These are phyloP conservation scores for Acanthosepion esculentum DNA, from an alignment of 2,888 invertebrate species.

Conservation along the genomic window DNA sequence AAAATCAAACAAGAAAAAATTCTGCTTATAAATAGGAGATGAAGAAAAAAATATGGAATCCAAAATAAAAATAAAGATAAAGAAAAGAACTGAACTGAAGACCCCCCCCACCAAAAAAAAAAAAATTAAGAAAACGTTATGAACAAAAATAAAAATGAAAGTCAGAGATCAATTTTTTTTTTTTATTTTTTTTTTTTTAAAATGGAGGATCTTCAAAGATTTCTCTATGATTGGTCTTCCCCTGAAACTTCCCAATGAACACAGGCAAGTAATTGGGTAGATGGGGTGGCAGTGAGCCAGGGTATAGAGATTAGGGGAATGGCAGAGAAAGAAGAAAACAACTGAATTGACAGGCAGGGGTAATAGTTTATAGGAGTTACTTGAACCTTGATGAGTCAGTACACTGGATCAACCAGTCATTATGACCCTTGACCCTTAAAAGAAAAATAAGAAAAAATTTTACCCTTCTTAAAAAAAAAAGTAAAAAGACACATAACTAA, in stretches of 20 bases:
- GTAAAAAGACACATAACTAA: not conserved
- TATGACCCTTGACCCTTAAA: conserved; percentile 8
- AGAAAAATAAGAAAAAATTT: not conserved
- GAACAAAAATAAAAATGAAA: not conserved
- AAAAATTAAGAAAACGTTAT: not conserved
- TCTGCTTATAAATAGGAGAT: not conserved
- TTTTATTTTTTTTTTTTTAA: not conserved
- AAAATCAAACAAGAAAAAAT: not conserved
- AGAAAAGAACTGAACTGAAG: not conserved
- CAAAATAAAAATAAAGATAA: not conserved
- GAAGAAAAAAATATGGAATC: too few relatives aligned
- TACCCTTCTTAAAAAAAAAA: not conserved
- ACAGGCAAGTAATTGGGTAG: not conserved
- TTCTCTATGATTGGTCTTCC: not conserved
- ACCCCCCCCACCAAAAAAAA: not conserved
- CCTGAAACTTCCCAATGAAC: not conserved
- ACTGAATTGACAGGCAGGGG: too few relatives aligned
- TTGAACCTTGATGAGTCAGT: not conserved
- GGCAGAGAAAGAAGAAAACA: too few relatives aligned
- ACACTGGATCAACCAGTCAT: conserved; percentile 20
- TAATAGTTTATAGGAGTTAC: not conserved
- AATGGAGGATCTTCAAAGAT: not conserved
- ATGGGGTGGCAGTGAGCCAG: not conserved
- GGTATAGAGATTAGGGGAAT: not conserved
- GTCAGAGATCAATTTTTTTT: not conserved